A percentile compares a stretch with the other conserved stretches of the same genome.
These are phyloP conservation scores for Andrena cerasifolii DNA, from an alignment of 1,140 invertebrate species.

Conservation along the genomic window DNA sequence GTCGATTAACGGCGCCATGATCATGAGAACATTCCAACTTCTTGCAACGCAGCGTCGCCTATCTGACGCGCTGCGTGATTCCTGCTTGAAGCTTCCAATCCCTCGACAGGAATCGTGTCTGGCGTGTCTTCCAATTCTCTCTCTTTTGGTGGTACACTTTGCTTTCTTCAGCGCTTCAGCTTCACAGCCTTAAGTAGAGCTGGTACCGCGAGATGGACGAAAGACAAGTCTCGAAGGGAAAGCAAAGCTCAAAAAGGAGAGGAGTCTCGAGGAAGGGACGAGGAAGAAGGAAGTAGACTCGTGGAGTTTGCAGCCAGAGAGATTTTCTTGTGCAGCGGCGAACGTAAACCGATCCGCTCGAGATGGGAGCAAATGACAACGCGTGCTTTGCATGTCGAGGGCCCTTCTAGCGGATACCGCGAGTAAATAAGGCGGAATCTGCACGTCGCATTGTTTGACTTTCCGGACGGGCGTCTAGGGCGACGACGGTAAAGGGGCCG, in stretches of 20 bases:
- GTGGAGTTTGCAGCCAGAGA: constrained; percentile 32
- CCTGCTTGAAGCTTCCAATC: too few relatives aligned
- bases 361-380: constrained; percentile 78
- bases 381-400: constrained; percentile 77
- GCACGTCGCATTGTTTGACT: constrained; percentile 78
- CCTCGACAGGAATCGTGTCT: too few relatives aligned
- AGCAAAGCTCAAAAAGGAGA: constrained; percentile 3
- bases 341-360: constrained; percentile 70
- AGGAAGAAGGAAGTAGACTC: constrained; percentile 49
- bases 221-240: not conserved
- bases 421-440: constrained; percentile 77
- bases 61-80: too few relatives aligned
- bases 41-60: too few relatives aligned
- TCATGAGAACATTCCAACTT: constrained; percentile 1
- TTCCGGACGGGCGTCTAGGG: constrained; percentile 72
- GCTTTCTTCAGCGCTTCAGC: too few relatives aligned
- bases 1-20: constrained; percentile 9
- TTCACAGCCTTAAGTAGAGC: too few relatives aligned
- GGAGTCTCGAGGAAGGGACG: constrained; percentile 19
- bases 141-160: too few relatives aligned
- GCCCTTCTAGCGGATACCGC: constrained; percentile 55
- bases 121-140: too few relatives aligned
- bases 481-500: constrained; percentile 74
- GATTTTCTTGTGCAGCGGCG: constrained; percentile 53
- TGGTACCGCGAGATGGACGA: too few relatives aligned